Evolutionary conservation across 2,113 vertebrate species (phyloP).

Genomic region (Oreotrochilus melanogaster): DNA sequence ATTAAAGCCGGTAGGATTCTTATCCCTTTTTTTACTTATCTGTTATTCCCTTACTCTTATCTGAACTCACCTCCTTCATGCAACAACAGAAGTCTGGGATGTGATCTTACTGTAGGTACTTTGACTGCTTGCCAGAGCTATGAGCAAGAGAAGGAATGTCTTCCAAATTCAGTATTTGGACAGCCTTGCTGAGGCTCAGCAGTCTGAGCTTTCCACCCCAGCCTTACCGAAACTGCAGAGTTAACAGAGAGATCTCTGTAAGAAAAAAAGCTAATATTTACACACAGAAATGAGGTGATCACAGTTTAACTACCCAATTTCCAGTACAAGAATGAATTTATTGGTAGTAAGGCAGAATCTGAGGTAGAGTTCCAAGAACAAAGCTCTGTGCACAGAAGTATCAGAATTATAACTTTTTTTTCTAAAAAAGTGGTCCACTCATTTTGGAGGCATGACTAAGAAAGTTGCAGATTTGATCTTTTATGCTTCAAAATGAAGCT

Average conservation of each 20-base stretch:
- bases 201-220: background rate
- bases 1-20: slow-evolving; percentile 77
- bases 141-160: background rate
- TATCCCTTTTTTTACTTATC: slow-evolving; percentile 62
- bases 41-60: slow-evolving; percentile 60
- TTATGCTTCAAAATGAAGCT: background rate
- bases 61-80: slow-evolving; percentile 18
- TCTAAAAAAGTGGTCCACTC: background rate
- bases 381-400: background rate
- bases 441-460: background rate
- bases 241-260: background rate
- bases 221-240: background rate
- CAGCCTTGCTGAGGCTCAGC: background rate
- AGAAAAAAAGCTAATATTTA: background rate
- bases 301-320: background rate
- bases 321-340: background rate
- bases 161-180: background rate
- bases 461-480: background rate
- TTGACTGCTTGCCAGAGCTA: background rate
- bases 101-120: slow-evolving; percentile 18
- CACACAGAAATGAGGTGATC: background rate
- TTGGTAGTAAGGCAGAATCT: background rate
- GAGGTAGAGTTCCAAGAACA: background rate
- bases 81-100: slow-evolving; percentile 27
- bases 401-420: background rate